Conservation (phyloP, 2,113 vertebrate species). For the Nyctereutes procyonoides region DNA sequence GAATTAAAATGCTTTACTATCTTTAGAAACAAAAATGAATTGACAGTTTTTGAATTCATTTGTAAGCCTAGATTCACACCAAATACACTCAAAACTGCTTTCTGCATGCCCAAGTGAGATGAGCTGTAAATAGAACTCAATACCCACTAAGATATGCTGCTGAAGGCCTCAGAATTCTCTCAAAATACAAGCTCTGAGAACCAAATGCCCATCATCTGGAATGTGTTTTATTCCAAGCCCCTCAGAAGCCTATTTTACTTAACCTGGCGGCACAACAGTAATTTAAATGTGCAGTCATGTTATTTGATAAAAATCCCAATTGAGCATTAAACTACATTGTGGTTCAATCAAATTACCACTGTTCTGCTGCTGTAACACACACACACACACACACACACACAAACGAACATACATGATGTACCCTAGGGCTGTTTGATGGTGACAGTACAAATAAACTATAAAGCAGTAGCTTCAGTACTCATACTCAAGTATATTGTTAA, state of each 20-base stretch:
- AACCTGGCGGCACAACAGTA: constrained; percentile 26
- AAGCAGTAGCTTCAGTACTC: background rate
- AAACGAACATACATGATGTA: background rate
- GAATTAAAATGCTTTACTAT: constrained; percentile 62
- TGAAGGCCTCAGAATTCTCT: background rate
- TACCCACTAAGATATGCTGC: background rate
- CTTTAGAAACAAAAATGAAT: constrained; percentile 57
- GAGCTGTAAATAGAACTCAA: background rate
- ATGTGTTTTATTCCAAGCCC: constrained; percentile 3
- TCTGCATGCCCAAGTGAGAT: background rate
- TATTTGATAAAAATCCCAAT: constrained; percentile 74
- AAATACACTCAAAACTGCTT: background rate
- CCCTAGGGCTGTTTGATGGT: background rate
- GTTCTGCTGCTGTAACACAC: background rate
- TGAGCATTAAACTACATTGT: constrained; percentile 56
- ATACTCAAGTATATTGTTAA: background rate
- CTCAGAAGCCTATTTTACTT: constrained; percentile 41
- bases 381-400: background rate
- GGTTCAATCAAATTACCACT: constrained; percentile 44
- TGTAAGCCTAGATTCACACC: constrained; percentile 48
- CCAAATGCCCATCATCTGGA: constrained; percentile 31
- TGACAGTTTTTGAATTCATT: constrained; percentile 15
- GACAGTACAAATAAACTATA: background rate
- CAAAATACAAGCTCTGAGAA: background rate
- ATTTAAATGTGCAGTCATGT: constrained; percentile 64